Percentiles rank a stretch among this genome's conserved stretches.
These are phyloP conservation scores for Ophonus ardosiacus DNA, from an alignment of 2,888 invertebrate genomes.

Conservation along the genomic window DNA sequence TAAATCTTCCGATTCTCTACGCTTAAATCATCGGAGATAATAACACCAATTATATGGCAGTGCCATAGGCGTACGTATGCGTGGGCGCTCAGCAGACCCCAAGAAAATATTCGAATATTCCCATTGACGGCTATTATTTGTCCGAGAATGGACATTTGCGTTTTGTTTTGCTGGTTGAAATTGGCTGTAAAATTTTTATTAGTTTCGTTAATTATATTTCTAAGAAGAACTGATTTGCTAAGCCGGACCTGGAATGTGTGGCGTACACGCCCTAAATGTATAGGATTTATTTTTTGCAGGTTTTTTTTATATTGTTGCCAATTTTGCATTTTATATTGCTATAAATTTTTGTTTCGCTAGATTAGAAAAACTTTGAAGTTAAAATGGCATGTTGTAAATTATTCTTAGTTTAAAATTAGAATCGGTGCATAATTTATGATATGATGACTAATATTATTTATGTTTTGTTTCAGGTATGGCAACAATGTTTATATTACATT, in stretches of 20 bases:
- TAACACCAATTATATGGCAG: constrained; percentile 29
- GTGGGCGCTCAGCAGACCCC: constrained; percentile 7
- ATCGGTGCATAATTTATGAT: background rate
- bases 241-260: constrained; percentile 18
- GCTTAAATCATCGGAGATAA: constrained; percentile 41
- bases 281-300: background rate
- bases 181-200: constrained; percentile 47
- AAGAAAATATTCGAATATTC: background rate
- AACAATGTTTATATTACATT: background rate
- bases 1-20: constrained; percentile 31
- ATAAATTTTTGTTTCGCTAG: constrained; percentile 12
- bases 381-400: constrained; percentile 10
- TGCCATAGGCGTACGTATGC: constrained; percentile 33
- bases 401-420: constrained; percentile 3
- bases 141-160: constrained; percentile 17
- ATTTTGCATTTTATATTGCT: constrained; percentile 28
- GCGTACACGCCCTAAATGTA: background rate
- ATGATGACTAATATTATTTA: background rate
- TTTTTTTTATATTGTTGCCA: constrained; percentile 35
- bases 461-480: constrained; percentile 25
- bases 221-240: constrained; percentile 14
- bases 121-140: constrained; percentile 18
- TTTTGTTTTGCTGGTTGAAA: constrained; percentile 35
- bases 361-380: constrained; percentile 15
- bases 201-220: constrained; percentile 50